Conservation (phyloP, 2,113 vertebrate species). For the Xiphorhynchus elegans region DNA sequence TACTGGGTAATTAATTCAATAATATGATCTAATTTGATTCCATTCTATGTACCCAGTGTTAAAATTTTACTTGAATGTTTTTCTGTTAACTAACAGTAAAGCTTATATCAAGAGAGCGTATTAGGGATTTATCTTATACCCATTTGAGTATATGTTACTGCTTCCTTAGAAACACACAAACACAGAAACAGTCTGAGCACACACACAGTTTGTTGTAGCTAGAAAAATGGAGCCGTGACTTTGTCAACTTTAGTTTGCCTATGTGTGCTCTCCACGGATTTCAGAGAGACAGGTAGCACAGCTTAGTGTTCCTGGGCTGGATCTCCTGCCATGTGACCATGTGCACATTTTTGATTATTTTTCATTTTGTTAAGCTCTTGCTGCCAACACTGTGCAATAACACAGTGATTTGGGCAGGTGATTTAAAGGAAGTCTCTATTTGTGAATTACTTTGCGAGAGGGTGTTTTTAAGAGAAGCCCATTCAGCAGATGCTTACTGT, state of each 20-base stretch:
- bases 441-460: neutral
- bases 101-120: neutral
- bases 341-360: neutral
- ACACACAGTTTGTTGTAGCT: neutral
- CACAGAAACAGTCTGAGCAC: neutral
- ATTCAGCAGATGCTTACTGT: neutral
- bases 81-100: neutral
- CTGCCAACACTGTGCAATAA: neutral
- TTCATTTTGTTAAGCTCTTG: neutral
- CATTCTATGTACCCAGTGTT: neutral
- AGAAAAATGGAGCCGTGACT: neutral
- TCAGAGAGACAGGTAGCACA: neutral
- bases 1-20: neutral
- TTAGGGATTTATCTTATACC: neutral
- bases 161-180: neutral
- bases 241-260: neutral
- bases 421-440: neutral
- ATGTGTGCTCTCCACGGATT: fast-evolving
- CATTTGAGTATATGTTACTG: neutral
- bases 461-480: neutral
- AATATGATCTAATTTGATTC: neutral
- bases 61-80: neutral
- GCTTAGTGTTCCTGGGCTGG: neutral
- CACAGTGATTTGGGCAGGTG: neutral
- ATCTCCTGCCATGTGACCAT: neutral